Percentiles rank a stretch among this genome's conserved stretches.
Evolutionary conservation across 2,113 vertebrate species (phyloP).

Genomic region (Hyla sarda): DNA sequence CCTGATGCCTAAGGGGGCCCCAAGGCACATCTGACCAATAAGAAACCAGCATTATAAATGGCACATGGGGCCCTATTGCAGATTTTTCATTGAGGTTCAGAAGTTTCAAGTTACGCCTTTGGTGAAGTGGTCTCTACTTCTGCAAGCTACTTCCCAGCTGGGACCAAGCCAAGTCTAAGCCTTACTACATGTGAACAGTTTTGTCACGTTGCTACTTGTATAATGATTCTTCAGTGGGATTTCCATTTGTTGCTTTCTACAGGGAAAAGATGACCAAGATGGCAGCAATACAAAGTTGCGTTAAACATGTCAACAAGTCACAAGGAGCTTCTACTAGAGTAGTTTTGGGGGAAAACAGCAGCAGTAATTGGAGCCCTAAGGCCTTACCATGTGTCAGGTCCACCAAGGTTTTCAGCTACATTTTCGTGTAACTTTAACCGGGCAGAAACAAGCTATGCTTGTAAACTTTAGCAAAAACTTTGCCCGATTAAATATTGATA

Average conservation of each 20-base stretch:
- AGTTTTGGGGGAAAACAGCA: not conserved
- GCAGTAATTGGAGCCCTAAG: not conserved
- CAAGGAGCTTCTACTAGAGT: not conserved
- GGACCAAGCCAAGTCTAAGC: not conserved
- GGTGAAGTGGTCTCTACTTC: too few relatives aligned
- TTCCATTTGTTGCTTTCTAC: not conserved
- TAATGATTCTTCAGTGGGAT: not conserved
- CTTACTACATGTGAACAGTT: not conserved
- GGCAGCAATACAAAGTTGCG: not conserved
- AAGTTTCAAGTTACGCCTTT: too few relatives aligned
- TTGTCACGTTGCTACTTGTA: not conserved
- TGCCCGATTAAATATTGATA: constrained; percentile 43
- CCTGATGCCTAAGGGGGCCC: too few relatives aligned
- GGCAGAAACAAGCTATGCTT: not conserved
- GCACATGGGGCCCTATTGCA: too few relatives aligned
- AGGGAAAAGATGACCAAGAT: not conserved
- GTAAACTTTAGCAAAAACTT: constrained; percentile 37
- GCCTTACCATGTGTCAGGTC: not conserved
- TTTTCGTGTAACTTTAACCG: not conserved
- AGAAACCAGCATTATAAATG: too few relatives aligned
- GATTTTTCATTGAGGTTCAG: too few relatives aligned
- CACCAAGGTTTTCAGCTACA: not conserved
- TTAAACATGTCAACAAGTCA: not conserved
- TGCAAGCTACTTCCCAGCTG: too few relatives aligned
- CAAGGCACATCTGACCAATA: too few relatives aligned